Evolutionary conservation across 2,113 vertebrate species (phyloP).

Genomic region (Microcebus ravelobensis): DNA sequence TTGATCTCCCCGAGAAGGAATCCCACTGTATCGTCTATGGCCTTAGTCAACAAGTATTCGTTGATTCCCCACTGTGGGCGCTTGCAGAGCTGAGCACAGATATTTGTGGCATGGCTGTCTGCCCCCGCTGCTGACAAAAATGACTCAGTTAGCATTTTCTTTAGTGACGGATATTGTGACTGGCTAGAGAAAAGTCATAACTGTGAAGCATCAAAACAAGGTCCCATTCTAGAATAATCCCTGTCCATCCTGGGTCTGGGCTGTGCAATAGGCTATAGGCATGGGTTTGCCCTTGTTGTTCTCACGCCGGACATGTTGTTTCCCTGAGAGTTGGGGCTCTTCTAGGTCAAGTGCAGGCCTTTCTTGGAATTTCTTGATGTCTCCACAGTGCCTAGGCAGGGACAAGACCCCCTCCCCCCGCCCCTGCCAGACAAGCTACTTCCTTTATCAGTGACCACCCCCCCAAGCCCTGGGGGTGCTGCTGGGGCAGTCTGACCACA

Average conservation of each 20-base stretch:
- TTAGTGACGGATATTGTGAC: neutral
- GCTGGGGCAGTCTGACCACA: neutral
- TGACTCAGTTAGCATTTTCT: neutral
- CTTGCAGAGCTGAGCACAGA: neutral
- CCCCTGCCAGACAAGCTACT: neutral
- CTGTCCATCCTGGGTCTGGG: neutral
- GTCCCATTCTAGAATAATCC: fast-evolving
- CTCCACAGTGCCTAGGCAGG: neutral
- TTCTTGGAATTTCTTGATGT: neutral
- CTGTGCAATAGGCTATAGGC: fast-evolving
- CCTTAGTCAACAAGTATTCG: fast-evolving
- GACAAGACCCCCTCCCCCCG: neutral
- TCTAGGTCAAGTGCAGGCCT: neutral
- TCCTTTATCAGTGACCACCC: neutral
- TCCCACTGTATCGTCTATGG: fast-evolving
- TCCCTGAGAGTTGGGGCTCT: neutral
- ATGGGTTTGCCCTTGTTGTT: neutral
- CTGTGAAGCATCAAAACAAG: fast-evolving
- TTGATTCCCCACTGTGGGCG: no score
- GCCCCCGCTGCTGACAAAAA: neutral
- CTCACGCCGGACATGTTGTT: neutral
- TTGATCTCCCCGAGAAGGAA: neutral
- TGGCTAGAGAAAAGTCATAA: neutral
- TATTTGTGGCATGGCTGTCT: neutral
- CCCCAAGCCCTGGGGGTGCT: neutral